Percentiles rank a stretch among this genome's conserved stretches.
These are phyloP conservation scores for Plumapathes pennacea DNA, from an alignment of 92 coral and sea anemone species.

Conservation along the genomic window DNA sequence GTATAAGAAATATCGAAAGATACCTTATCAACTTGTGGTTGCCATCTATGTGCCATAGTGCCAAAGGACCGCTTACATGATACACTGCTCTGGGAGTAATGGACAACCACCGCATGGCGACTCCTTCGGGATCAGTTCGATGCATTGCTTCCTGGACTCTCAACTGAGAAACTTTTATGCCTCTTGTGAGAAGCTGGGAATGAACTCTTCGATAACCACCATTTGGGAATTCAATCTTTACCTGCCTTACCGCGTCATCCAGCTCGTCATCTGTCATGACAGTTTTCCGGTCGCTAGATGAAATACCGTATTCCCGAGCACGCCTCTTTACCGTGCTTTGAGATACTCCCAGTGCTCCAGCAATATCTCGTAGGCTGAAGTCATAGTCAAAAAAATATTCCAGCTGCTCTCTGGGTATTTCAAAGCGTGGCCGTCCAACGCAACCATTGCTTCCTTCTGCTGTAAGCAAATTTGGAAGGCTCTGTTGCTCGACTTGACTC, in stretches of 20 bases:
- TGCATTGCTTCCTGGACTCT: conserved; percentile 44
- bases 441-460: not conserved
- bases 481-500: conserved; percentile 8
- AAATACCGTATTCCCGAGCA: conserved; percentile 44
- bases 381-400: conserved; percentile 54
- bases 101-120: conserved; percentile 44
- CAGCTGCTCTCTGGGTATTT: conserved; percentile 48
- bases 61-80: conserved; percentile 44
- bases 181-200: conserved; percentile 17
- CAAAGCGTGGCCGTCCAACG: conserved; percentile 47
- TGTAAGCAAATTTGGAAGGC: not conserved
- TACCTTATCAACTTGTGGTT: conserved; percentile 56
- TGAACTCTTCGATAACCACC: conserved; percentile 31
- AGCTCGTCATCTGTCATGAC: conserved; percentile 34
- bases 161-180: conserved; percentile 32
- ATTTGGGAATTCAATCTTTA: conserved; percentile 33
- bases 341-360: conserved; percentile 47
- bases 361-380: conserved; percentile 29
- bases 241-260: conserved; percentile 13
- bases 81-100: conserved; percentile 54
- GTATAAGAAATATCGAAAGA: too few relatives aligned
- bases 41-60: conserved; percentile 57
- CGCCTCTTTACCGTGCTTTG: conserved; percentile 57
- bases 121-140: conserved; percentile 44
- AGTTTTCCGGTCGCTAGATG: conserved; percentile 5